Conservation (phyloP, 2,113 vertebrate genomes). For the Leptocoma aspasia region DNA sequence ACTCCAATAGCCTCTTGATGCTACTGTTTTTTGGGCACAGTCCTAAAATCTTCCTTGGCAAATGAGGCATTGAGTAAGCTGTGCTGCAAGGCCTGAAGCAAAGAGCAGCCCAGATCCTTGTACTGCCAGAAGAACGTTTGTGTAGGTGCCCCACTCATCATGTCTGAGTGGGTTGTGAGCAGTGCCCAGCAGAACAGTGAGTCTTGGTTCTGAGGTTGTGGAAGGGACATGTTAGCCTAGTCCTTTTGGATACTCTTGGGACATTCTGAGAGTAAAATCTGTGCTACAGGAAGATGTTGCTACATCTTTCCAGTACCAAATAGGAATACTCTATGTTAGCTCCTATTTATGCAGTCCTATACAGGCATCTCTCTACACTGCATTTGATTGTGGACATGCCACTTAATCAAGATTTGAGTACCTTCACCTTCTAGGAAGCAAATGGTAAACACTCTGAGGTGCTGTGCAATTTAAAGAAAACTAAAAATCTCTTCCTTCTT, state of each 20-base stretch:
- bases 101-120: background rate
- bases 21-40: background rate
- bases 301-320: background rate
- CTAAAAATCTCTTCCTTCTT: background rate
- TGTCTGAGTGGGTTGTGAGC: fast-evolving
- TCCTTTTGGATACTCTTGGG: background rate
- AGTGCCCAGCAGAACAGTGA: background rate
- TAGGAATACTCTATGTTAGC: background rate
- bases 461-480: background rate
- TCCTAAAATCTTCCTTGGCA: background rate
- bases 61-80: background rate
- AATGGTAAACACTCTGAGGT: background rate
- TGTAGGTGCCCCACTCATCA: background rate
- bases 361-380: background rate
- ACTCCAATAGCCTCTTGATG: background rate
- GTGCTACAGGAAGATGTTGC: background rate
- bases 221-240: background rate
- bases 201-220: background rate
- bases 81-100: background rate
- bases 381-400: background rate
- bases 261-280: background rate
- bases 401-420: background rate
- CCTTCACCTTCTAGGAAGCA: background rate
- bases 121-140: background rate
- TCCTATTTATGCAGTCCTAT: background rate